Conservation (phyloP, 2,113 vertebrate species). For the Notechis scutatus region DNA sequence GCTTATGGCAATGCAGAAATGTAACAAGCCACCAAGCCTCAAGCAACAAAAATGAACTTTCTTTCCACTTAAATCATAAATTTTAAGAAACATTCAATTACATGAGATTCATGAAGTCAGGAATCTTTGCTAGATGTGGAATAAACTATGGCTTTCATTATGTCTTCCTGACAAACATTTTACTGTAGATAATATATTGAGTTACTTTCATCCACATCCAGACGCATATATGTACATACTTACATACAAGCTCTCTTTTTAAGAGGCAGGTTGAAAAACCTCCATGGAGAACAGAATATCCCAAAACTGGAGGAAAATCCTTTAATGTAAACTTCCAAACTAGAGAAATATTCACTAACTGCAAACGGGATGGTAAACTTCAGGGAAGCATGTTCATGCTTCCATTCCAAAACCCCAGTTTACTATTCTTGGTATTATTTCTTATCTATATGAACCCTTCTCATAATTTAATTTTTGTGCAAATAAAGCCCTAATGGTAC, state of each 20-base stretch:
- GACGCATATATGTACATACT: background rate
- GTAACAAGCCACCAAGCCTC: background rate
- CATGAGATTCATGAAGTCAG: background rate
- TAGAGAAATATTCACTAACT: background rate
- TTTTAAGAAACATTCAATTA: background rate
- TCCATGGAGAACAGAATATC: background rate
- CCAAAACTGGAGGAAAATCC: background rate
- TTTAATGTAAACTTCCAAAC: background rate
- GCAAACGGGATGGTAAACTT: background rate
- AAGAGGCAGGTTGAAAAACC: background rate
- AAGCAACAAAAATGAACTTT: background rate
- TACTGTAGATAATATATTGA: background rate
- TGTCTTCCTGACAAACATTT: background rate
- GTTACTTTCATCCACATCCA: background rate
- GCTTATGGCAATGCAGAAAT: background rate
- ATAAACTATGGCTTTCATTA: background rate
- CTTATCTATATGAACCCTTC: background rate
- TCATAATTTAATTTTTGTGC: no score
- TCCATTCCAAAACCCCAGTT: background rate
- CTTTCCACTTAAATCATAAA: background rate
- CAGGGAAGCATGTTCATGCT: background rate
- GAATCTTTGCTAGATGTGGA: background rate
- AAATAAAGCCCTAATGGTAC: background rate
- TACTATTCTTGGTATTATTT: background rate
- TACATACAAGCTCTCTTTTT: background rate